phyloP scores from a whole-genome alignment of 2,797 vertebrate genomes.

The Pipistrellus pipistrellus region DNA sequence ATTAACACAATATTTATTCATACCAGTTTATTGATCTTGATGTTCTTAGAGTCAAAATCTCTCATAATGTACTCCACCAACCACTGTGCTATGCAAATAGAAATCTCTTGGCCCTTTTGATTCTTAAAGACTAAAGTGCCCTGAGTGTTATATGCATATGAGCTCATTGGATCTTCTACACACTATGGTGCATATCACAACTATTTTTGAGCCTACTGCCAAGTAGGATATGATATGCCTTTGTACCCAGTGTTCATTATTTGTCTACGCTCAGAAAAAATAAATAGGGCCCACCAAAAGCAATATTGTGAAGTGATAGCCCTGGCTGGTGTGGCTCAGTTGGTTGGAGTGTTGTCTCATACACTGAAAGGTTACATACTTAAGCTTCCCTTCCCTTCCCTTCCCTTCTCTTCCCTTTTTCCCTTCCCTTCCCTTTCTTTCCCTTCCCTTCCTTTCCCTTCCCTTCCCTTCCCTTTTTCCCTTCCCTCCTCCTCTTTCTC shows the following conservation, averaged over 20 bases:
- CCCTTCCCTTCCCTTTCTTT: accelerated
- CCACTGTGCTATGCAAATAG: neutral
- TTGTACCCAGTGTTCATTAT: slow-evolving; percentile 11
- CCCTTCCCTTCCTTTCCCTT: accelerated
- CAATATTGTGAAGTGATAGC: slow-evolving; percentile 9
- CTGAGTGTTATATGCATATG: neutral
- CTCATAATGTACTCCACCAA: neutral
- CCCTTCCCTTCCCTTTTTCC: too few species aligned
- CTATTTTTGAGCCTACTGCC: neutral
- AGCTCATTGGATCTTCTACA: neutral
- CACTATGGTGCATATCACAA: neutral
- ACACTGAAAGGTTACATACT: neutral
- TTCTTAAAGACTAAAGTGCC: neutral
- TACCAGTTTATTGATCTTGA: neutral
- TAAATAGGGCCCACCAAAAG: neutral
- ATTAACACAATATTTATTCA: neutral
- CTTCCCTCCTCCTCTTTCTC: too few species aligned
- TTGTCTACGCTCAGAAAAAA: slow-evolving; percentile 43
- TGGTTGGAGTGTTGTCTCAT: neutral
- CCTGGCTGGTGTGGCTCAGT: neutral
- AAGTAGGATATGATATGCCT: neutral
- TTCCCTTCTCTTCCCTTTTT: too few species aligned
- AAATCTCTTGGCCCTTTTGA: neutral
- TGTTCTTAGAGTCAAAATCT: slow-evolving; percentile 1
- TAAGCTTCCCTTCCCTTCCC: too few species aligned